These are phyloP conservation scores for Dendropsophus ebraccatus DNA, from an alignment of 2,113 vertebrate species.

Conservation along the genomic window DNA sequence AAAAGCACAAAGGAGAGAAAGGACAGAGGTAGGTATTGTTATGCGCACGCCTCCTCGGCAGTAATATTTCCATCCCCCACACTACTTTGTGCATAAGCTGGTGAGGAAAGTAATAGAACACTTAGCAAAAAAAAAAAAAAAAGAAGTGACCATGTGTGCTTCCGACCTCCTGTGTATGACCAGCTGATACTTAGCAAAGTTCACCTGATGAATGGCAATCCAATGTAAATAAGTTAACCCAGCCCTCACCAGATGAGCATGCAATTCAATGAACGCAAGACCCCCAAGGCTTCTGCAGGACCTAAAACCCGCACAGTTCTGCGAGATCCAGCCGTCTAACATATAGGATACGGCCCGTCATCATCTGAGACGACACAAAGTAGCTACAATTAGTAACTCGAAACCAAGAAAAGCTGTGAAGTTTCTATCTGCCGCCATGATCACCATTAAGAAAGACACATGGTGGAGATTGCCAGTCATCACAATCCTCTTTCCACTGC, in stretches of 20 bases:
- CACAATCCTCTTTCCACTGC: constrained; percentile 17
- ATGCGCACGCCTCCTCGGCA: constrained; percentile 77
- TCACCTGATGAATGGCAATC: constrained; percentile 74
- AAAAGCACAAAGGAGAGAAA: constrained; percentile 85
- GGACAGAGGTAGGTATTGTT: constrained; percentile 98
- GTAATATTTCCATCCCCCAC: constrained; percentile 67
- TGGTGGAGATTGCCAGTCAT: constrained; percentile 6
- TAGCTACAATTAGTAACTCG: neutral
- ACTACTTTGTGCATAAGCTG: constrained; percentile 77
- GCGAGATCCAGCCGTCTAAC: neutral
- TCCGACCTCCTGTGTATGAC: constrained; percentile 70
- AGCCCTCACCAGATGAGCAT: constrained; percentile 31
- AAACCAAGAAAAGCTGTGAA: constrained; percentile 29
- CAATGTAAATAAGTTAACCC: constrained; percentile 56
- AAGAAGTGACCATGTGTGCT: constrained; percentile 67
- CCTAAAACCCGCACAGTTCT: neutral
- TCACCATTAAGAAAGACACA: constrained; percentile 3
- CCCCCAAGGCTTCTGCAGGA: neutral
- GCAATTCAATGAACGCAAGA: constrained; percentile 14
- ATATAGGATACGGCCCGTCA: neutral
- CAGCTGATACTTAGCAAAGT: constrained; percentile 66
- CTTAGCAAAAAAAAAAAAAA: constrained; percentile 72
- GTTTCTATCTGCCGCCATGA: constrained; percentile 10
- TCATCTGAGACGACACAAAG: neutral
- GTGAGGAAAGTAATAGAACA: constrained; percentile 67